A percentile compares a stretch with the other conserved stretches of the same genome.
Evolutionary conservation across 2,888 invertebrate species (phyloP).

Genomic region (Chloroclysta siterata): DNA sequence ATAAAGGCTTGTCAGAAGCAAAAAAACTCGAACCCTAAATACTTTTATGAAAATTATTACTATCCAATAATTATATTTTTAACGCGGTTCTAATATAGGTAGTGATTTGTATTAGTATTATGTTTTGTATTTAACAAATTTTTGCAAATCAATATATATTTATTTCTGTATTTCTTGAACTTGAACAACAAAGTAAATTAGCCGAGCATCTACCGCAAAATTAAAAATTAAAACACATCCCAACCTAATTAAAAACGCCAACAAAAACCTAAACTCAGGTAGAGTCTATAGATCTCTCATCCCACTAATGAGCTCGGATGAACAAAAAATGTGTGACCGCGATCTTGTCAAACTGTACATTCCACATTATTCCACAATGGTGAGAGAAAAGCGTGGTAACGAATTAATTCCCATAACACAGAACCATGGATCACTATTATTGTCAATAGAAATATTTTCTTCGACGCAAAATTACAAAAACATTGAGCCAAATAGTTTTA

Average conservation of each 20-base stretch:
- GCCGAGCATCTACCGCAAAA: too few species aligned
- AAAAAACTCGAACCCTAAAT: too few species aligned
- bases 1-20: too few species aligned
- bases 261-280: conserved; percentile 3
- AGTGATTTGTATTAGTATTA: too few species aligned
- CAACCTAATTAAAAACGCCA: neutral
- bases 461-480: neutral
- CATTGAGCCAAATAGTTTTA: neutral
- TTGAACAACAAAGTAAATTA: too few species aligned
- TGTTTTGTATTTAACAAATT: too few species aligned
- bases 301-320: conserved; percentile 21
- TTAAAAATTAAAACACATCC: too few species aligned
- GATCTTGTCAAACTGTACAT: conserved; percentile 18
- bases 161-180: too few species aligned
- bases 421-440: neutral
- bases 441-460: neutral
- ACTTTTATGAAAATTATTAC: too few species aligned
- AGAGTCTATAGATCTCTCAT: conserved; percentile 13
- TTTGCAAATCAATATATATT: too few species aligned
- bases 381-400: conserved; percentile 33
- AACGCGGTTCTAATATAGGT: too few species aligned
- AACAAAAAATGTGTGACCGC: conserved; percentile 26
- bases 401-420: conserved; percentile 21
- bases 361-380: conserved; percentile 18
- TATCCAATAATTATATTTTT: too few species aligned